Evolutionary conservation across 2,113 vertebrate species (phyloP), one percentile per base, ranked within the genome.

Genomic region (Phrynosoma blainvillii): DNA sequence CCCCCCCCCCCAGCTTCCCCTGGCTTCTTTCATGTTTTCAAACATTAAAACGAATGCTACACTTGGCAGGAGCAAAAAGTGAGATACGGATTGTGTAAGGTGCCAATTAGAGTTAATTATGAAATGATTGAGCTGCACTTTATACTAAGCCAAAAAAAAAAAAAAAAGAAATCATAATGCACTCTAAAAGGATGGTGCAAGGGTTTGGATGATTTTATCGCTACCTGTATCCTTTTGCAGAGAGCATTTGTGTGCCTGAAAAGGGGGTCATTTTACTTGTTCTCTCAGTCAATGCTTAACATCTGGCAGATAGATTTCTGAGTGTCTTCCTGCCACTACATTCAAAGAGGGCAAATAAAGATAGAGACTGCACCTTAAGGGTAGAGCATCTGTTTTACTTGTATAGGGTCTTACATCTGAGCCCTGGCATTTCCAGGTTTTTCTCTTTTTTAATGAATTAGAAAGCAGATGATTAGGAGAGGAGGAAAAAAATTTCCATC

Each of bases 41-140:
- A 78, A 84, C 71, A 81, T 85, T 87, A 73, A 12, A 90, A 92
- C 89, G 84, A 92, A 84, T 88, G 90, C 87, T 75, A 82, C 78
- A 30, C 93, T 93, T 93, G 92, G 82, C 87, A 88, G 85, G 66
- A 84, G 87, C 36, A 76, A 90, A 83, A 89, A 93, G 74, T 74
- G 76, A 14, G 54, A 78, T 91, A 87, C 76, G 88, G 91, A 90
- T 92, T 93, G 84, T 89, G 88, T 11, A 54, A 89, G 93, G 83
- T 92, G 86, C 86, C 85, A 93, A 78, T 94, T 95, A 94, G n/a
- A 90, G 90, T 74, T 93, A 85, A 92, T 95, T 93, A 93, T 85
- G 92, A 93, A 82, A 79, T 47, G 36, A 92, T 90, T 90, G 84
- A 54, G 62, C 90, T 90, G 80, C 40, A 32, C 78, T n/a, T 89